phyloP scores from a whole-genome alignment of 2,113 vertebrate genomes.

The Albula goreensis region DNA sequence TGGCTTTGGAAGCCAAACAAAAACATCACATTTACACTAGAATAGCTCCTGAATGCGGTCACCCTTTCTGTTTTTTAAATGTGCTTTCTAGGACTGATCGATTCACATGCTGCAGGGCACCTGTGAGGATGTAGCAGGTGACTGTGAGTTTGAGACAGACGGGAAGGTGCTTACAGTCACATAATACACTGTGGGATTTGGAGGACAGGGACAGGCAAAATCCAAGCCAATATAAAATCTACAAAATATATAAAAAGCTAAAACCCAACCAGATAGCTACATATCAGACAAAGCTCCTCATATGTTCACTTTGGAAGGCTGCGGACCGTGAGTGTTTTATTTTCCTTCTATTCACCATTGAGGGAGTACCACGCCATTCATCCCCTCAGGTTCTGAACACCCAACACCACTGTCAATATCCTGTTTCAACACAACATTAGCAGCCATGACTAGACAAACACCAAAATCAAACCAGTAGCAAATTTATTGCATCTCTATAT shows the following conservation, averaged over 20 bases:
- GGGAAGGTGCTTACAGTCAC: neutral
- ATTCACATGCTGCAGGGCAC: neutral
- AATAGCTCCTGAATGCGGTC: conserved; percentile 49
- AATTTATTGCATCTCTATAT: neutral
- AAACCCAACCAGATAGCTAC: neutral
- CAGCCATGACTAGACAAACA: neutral
- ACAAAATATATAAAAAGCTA: neutral
- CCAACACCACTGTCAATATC: neutral
- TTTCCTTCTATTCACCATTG: neutral
- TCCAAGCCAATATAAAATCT: neutral
- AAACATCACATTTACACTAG: conserved; percentile 62
- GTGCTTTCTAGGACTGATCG: neutral
- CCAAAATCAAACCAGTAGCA: neutral
- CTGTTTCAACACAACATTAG: neutral
- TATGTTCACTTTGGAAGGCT: neutral
- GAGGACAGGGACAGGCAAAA: neutral
- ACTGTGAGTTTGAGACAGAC: neutral
- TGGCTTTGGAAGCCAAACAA: conserved; percentile 54
- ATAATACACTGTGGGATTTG: neutral
- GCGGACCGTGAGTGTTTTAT: neutral
- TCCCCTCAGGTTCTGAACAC: neutral
- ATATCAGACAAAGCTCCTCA: neutral
- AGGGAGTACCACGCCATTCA: neutral
- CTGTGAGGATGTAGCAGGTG: neutral
- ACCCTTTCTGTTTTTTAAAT: neutral